Conservation (phyloP, 2,888 invertebrate genomes). For the Drosophila gaucha region DNA sequence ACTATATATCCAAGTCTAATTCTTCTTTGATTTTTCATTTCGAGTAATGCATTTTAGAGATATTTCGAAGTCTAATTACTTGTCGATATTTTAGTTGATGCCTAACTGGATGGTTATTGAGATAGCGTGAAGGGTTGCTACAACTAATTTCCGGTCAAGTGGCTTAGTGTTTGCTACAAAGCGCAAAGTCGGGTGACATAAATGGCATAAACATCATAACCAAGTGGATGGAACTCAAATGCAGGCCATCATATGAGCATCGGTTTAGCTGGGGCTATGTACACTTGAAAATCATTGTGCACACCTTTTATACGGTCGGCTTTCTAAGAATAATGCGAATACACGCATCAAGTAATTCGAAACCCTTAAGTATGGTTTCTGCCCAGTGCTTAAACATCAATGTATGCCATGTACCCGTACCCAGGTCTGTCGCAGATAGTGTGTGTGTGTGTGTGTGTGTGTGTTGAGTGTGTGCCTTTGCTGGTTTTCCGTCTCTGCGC, state of each 20-base stretch:
- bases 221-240: conserved; percentile 17
- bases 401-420: conserved; percentile 63
- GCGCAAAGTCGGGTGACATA: conserved; percentile 27
- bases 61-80: not conserved
- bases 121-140: conserved; percentile 12
- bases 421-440: not conserved
- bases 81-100: not conserved
- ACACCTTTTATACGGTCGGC: conserved; percentile 81
- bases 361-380: conserved; percentile 80
- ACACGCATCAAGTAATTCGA: conserved; percentile 80
- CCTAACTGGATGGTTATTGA: not conserved
- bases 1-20: not conserved
- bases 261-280: conserved; percentile 22
- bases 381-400: conserved; percentile 80
- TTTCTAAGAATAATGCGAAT: conserved; percentile 81
- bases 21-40: not conserved
- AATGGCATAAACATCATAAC: conserved; percentile 28
- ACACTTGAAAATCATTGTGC: conserved; percentile 74
- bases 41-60: no score
- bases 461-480: conserved; percentile 40
- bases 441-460: conserved; percentile 30
- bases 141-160: conserved; percentile 49
- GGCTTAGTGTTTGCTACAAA: conserved; percentile 11
- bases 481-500: conserved; percentile 26
- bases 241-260: conserved; percentile 38